These are phyloP conservation scores for Chironomus striatipennis DNA, from an alignment of 1,140 invertebrate species.

Conservation along the genomic window DNA sequence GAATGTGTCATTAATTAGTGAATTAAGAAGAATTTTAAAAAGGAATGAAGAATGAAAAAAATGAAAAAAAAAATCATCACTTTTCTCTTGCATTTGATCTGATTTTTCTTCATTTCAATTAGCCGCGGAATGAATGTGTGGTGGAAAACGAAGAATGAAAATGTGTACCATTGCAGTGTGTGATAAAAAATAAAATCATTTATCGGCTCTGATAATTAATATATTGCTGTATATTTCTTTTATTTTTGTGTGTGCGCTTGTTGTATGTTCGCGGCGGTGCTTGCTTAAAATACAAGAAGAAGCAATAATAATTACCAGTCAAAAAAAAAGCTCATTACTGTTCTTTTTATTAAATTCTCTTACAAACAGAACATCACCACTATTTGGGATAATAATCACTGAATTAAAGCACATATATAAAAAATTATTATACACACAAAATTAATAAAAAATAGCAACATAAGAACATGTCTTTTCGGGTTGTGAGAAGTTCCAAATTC, in stretches of 20 bases:
- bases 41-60: too few species aligned
- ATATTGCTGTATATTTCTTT: too few species aligned
- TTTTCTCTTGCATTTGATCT: not conserved
- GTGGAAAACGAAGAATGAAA: not conserved
- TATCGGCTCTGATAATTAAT: not conserved
- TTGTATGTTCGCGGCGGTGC: too few species aligned
- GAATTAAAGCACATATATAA: not conserved
- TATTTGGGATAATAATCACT: not conserved
- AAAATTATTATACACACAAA: conserved; percentile 24
- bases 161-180: not conserved
- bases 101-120: conserved; percentile 4
- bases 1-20: not conserved
- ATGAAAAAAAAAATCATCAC: too few species aligned
- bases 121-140: not conserved
- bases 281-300: not conserved
- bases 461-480: conserved; percentile 81
- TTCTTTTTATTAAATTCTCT: not conserved
- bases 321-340: conserved; percentile 14
- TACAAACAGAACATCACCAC: not conserved
- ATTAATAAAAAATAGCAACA: conserved; percentile 3
- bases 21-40: conserved; percentile 9
- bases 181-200: not conserved
- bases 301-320: not conserved
- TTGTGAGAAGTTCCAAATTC: conserved; percentile 94
- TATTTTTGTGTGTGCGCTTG: too few species aligned